A percentile compares a stretch with the other conserved stretches of the same genome.
Evolutionary conservation across 2,797 vertebrate species (phyloP).

Genomic region (Cyprinella venusta): DNA sequence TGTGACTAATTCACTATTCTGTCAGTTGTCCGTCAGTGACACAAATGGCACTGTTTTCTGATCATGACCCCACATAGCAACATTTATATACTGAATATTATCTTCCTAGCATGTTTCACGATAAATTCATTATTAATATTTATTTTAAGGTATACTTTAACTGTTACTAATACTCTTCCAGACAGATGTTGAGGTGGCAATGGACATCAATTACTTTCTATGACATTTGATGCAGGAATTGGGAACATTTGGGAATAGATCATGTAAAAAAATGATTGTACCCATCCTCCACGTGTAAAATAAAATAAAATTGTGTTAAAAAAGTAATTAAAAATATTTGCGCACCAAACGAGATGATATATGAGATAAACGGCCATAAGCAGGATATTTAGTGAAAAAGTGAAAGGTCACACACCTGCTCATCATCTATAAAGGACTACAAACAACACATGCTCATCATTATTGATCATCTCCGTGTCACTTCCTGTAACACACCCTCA

Average conservation of each 20-base stretch:
- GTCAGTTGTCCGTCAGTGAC: neutral
- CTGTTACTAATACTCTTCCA: neutral
- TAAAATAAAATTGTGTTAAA: too few relatives aligned
- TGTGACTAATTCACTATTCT: neutral
- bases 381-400: neutral
- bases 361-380: neutral
- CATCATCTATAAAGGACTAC: neutral
- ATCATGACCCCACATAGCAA: neutral
- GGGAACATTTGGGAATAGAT: neutral
- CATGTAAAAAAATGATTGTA: too few relatives aligned
- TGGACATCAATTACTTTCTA: neutral
- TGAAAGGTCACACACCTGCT: neutral
- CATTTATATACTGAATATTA: neutral
- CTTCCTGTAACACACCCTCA: constrained; percentile 20
- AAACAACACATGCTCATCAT: neutral
- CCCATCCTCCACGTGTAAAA: neutral
- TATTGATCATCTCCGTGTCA: neutral
- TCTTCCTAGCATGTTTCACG: neutral
- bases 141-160: neutral
- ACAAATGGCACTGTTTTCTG: neutral
- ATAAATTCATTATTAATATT: neutral
- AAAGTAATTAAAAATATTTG: neutral
- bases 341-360: neutral
- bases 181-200: neutral
- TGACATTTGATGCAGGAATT: neutral